Percentiles rank a stretch among this genome's conserved stretches.
Conservation (phyloP, 2,888 invertebrate genomes). For the Labia minor region DNA sequence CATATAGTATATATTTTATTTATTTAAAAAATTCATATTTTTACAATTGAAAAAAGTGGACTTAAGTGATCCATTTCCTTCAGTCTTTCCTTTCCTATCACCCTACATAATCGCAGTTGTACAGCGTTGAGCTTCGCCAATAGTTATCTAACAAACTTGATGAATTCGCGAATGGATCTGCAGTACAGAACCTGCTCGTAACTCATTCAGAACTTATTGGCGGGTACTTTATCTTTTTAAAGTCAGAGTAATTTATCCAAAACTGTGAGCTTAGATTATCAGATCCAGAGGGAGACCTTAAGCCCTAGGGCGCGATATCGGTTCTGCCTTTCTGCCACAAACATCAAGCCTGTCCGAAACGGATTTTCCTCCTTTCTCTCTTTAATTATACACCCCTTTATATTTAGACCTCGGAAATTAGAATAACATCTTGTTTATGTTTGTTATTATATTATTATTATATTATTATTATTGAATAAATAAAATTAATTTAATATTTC, state of each 20-base stretch:
- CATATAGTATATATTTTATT: no score
- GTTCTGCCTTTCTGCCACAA: neutral
- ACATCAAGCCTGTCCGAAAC: neutral
- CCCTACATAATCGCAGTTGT: no score
- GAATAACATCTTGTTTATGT: no score
- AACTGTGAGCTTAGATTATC: neutral
- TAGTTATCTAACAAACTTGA: neutral
- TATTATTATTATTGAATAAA: neutral
- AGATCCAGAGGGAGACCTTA: neutral
- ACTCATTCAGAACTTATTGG: conserved; percentile 13
- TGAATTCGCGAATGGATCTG: neutral
- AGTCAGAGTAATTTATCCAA: neutral
- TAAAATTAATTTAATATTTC: neutral
- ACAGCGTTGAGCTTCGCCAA: no score
- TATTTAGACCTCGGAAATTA: no score
- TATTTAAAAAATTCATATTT: no score
- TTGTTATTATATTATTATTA: no score
- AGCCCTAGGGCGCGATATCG: neutral
- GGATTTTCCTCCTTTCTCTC: neutral
- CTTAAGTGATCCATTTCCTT: no score
- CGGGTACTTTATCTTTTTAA: conserved; percentile 7
- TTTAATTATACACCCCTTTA: neutral
- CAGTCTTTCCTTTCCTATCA: no score
- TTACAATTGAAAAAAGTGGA: no score
- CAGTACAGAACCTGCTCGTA: neutral